phyloP scores from a whole-genome alignment of 2,113 vertebrate genomes.

The Periophthalmus modestus region DNA sequence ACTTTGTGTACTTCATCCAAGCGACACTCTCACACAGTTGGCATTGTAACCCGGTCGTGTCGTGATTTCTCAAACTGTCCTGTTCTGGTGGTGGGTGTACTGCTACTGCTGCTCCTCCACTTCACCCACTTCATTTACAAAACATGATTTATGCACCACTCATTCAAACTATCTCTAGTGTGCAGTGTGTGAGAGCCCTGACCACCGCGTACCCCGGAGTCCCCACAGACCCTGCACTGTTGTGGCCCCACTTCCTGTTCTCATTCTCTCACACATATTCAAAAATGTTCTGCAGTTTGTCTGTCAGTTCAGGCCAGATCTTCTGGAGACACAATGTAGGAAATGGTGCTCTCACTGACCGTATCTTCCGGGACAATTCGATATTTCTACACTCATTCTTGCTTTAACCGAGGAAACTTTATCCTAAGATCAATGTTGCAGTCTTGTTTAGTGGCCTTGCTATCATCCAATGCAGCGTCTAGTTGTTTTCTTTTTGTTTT shows the following conservation, averaged over 20 bases:
- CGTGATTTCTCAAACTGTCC: slow-evolving; percentile 11
- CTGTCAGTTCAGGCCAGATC: slow-evolving; percentile 45
- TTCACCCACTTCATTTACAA: slow-evolving; percentile 6
- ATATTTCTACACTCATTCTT: slow-evolving; percentile 24
- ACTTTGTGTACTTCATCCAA: not conserved
- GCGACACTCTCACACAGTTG: slow-evolving; percentile 15
- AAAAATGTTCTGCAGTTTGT: slow-evolving; percentile 53
- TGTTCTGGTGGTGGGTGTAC: not conserved
- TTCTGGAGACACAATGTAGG: slow-evolving; percentile 38
- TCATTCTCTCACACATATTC: slow-evolving; percentile 29
- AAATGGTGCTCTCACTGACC: slow-evolving; percentile 29
- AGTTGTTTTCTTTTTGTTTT: slow-evolving; percentile 15
- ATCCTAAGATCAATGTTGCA: slow-evolving; percentile 17
- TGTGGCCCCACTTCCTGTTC: slow-evolving; percentile 46
- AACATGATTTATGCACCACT: slow-evolving; percentile 24
- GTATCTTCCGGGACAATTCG: slow-evolving; percentile 22
- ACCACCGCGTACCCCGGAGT: slow-evolving; percentile 6
- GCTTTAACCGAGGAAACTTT: slow-evolving; percentile 15
- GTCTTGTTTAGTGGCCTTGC: not conserved
- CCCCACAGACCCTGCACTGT: slow-evolving; percentile 29
- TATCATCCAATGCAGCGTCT: not conserved
- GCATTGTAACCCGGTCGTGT: slow-evolving; percentile 12
- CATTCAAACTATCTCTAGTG: not conserved
- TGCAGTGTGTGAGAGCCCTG: slow-evolving; percentile 3
- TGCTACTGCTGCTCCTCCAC: slow-evolving; percentile 14